phyloP scores from a whole-genome alignment of 2,888 invertebrate genomes.

The Diplolepis rosae region DNA sequence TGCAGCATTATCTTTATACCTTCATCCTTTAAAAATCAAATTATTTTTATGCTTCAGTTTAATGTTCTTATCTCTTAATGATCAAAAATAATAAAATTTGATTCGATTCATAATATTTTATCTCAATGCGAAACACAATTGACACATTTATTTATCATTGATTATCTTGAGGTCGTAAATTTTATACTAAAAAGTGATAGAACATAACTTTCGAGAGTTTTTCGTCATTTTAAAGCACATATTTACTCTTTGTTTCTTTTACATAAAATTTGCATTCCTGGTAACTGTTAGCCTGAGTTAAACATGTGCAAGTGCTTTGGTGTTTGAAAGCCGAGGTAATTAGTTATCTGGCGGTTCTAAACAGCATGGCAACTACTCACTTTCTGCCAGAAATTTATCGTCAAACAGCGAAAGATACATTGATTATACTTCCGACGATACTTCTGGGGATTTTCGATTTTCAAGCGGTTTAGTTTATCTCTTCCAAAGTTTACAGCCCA shows the following conservation, averaged over 20 bases:
- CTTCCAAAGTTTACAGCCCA: background rate
- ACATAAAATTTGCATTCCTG: slow-evolving; percentile 19
- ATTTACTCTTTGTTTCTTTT: background rate
- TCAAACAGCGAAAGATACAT: slow-evolving; percentile 52
- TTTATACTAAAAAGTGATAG: too few species aligned
- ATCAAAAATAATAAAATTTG: too few species aligned
- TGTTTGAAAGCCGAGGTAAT: slow-evolving; percentile 40
- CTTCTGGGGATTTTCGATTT: slow-evolving; percentile 51
- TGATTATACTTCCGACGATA: slow-evolving; percentile 51
- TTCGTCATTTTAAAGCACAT: too few species aligned
- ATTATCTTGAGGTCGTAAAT: too few species aligned
- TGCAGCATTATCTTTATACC: too few species aligned
- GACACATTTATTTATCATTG: too few species aligned
- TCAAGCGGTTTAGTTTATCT: slow-evolving; percentile 30
- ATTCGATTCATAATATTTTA: too few species aligned
- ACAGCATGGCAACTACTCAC: slow-evolving; percentile 48
- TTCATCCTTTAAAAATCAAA: too few species aligned
- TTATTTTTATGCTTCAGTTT: too few species aligned
- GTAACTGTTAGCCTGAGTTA: slow-evolving; percentile 32
- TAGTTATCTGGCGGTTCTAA: slow-evolving; percentile 44
- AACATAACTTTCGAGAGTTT: too few species aligned
- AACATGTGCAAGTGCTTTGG: slow-evolving; percentile 32
- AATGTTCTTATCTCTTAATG: too few species aligned
- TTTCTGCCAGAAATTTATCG: slow-evolving; percentile 48
- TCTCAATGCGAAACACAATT: too few species aligned